These are phyloP conservation scores for Sphenopsis melanotis DNA, from an alignment of 2,797 vertebrate genomes.

Conservation along the genomic window DNA sequence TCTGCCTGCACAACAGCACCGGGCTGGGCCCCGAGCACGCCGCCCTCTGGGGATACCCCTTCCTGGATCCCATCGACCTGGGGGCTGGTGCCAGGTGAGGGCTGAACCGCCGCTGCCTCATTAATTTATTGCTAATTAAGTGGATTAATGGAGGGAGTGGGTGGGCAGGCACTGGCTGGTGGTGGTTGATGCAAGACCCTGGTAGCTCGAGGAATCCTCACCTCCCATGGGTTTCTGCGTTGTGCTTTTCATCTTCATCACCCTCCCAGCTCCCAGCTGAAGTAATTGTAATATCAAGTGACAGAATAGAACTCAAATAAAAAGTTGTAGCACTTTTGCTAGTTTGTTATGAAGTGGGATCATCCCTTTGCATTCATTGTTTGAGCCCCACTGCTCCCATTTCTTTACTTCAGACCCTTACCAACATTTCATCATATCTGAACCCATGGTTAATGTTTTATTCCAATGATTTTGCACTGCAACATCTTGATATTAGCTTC, in stretches of 20 bases:
- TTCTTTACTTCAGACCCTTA: neutral
- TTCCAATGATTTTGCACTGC: neutral
- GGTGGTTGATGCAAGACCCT: neutral
- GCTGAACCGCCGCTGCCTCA: rapidly evolving
- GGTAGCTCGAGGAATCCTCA: neutral
- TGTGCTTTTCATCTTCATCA: neutral
- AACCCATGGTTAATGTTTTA: neutral
- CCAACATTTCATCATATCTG: neutral
- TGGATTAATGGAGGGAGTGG: neutral
- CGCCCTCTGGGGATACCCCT: conserved; percentile 72
- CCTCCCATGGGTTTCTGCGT: rapidly evolving
- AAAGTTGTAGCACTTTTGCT: neutral
- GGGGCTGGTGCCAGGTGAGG: conserved; percentile 36
- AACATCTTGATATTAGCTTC: neutral
- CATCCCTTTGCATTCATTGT: neutral
- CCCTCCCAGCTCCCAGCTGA: neutral
- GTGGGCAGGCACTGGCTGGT: neutral
- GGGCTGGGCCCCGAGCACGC: neutral
- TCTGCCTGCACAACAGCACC: conserved; percentile 66
- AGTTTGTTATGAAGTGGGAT: neutral
- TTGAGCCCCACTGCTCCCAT: neutral
- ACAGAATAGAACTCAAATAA: neutral
- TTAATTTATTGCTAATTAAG: neutral
- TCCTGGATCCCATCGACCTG: neutral
- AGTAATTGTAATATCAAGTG: neutral